These are phyloP conservation scores for Cynopterus sphinx DNA, from an alignment of 2,797 vertebrate genomes.

Conservation along the genomic window DNA sequence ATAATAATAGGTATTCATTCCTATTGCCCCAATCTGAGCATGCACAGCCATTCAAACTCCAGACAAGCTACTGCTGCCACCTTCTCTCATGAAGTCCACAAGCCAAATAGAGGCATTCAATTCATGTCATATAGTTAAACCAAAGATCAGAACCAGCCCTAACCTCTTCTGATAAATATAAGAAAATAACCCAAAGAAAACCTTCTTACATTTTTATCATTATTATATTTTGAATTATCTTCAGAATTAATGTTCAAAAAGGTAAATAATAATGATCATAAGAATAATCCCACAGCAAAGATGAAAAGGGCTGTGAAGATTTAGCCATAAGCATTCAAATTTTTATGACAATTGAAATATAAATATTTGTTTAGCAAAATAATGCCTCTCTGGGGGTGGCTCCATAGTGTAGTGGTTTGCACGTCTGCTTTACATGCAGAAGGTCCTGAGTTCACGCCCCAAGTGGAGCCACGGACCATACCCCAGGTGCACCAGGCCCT, in stretches of 20 bases:
- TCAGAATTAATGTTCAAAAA: not conserved
- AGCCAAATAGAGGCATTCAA: not conserved
- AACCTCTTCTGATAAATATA: not conserved
- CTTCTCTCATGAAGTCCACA: not conserved
- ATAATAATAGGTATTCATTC: not conserved
- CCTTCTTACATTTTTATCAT: not conserved
- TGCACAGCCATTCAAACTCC: not conserved
- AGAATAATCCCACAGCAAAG: not conserved
- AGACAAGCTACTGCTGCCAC: not conserved
- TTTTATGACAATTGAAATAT: not conserved
- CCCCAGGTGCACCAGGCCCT: too few species aligned
- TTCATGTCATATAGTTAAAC: not conserved
- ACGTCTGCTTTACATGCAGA: too few species aligned
- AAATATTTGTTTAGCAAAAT: not conserved
- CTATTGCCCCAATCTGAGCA: not conserved
- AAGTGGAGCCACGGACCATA: too few species aligned
- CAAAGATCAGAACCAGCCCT: not conserved
- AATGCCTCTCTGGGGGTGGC: not conserved
- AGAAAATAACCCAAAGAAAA: conserved; percentile 2
- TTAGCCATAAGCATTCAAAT: not conserved
- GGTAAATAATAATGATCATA: not conserved
- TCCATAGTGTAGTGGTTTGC: too few species aligned
- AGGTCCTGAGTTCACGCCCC: too few species aligned
- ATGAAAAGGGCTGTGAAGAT: not conserved
- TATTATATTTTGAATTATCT: not conserved